phyloP scores from a whole-genome alignment of 2,888 invertebrate genomes.

The Xestia xanthographa region DNA sequence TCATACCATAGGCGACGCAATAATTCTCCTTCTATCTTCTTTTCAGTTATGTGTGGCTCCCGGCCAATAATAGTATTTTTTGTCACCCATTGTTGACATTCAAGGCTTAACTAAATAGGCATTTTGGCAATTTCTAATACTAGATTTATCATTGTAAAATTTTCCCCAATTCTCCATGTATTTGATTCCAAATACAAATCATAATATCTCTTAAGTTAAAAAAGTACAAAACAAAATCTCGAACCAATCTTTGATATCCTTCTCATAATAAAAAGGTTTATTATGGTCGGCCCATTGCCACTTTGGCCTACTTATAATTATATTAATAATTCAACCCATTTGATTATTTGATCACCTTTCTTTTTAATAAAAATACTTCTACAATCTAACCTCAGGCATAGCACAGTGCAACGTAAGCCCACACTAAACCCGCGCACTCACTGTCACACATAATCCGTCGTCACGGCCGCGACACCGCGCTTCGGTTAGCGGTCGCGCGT shows the following conservation, averaged over 20 bases:
- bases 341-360: background rate
- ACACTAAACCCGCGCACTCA: slow-evolving; percentile 17
- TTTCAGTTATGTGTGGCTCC: background rate
- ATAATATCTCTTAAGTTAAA: background rate
- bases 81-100: background rate
- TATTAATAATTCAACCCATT: background rate
- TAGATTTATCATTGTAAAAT: background rate
- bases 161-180: background rate
- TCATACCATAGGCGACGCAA: background rate
- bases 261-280: slow-evolving; percentile 4
- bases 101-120: background rate
- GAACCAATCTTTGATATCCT: slow-evolving; percentile 6
- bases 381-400: background rate
- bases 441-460: slow-evolving; percentile 41
- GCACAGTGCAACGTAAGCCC: slow-evolving; percentile 9
- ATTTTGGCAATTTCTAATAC: background rate
- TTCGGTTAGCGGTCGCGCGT: background rate
- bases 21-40: background rate
- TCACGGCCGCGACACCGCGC: slow-evolving; percentile 14
- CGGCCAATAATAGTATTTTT: background rate
- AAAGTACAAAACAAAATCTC: slow-evolving; percentile 6
- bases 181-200: background rate
- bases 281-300: too few species aligned
- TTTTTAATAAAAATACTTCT: background rate
- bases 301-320: too few species aligned